phyloP scores from a whole-genome alignment of 2,888 invertebrate species.

The Cerastoderma edule region DNA sequence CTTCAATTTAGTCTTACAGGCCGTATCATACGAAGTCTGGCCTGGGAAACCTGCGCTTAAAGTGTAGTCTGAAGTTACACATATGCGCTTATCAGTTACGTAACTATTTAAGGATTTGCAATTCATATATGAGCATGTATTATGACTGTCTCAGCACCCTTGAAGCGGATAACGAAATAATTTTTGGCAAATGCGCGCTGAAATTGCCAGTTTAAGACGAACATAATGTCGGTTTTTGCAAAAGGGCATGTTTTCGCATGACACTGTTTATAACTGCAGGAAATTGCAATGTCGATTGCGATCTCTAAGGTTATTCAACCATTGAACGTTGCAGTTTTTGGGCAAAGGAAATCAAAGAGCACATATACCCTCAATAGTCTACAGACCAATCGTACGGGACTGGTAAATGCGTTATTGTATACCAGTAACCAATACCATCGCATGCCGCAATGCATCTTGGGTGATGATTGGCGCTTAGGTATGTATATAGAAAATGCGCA shows the following conservation, averaged over 20 bases:
- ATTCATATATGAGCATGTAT: no score
- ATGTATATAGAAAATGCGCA: background rate
- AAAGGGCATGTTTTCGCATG: background rate
- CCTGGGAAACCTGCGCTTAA: no score
- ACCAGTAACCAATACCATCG: constrained; percentile 10
- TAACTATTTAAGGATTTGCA: no score
- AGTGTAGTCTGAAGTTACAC: no score
- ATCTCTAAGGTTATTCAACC: background rate
- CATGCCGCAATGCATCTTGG: constrained; percentile 3
- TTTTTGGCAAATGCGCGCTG: no score
- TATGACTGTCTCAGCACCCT: no score
- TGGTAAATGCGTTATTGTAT: background rate
- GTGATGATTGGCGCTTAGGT: background rate
- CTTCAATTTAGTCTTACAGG: background rate
- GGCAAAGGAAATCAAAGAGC: background rate
- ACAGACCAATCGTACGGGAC: constrained; percentile 9
- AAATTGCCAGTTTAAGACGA: no score
- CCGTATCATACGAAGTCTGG: no score
- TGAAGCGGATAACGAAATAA: no score
- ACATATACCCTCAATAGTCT: no score
- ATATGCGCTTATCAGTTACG: no score
- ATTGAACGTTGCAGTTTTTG: background rate
- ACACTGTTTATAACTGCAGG: constrained; percentile 6
- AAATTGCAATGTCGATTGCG: constrained; percentile 7
- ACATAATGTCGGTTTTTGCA: no score